Base-by-base conservation (phyloP, 2,888 invertebrate species). In the Amblyteles armatorius region DNA sequence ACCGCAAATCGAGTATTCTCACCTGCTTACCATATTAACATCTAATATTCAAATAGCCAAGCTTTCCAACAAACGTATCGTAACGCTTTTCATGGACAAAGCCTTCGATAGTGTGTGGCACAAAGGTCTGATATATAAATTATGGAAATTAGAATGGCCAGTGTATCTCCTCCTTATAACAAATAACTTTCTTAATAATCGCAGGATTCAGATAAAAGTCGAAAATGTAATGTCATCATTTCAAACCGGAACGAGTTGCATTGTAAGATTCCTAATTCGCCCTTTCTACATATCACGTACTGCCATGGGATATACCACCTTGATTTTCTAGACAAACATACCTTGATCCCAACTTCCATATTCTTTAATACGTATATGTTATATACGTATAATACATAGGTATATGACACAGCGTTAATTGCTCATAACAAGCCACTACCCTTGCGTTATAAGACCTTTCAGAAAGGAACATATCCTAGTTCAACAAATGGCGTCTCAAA, bases 1-100 rank as follows among this genome's bases (percentile, higher is more conserved):
- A 67, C 33, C 19, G 52, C 16, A 80, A 80, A 74, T 84, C 80
- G 13, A 80, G 77, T 13, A 19, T 4, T 33, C 50, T 1, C 55
- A 84, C 22, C 71, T 67, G 9, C 68, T 80, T 5, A 60, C 84
- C n/a, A 71, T 76, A n/a, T 16, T 80, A 29, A 63, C 67, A 22
- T 83, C 83, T 22, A 83, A 83, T 44, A 55, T 73, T 3, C 71
- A 80, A 76, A 22, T 76, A 3, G 65, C 44, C 40, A 83, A 71
- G 36, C n/a, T 73, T 9, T 19, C 19, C 57, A 84, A 79, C 40
- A 33, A 82, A 19, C 57, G 76, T 22, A 84, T 87, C 11, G 82
- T 83, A 1, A 74, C 84, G 2, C 79, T 87, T 5, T 87, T 89
- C 60, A 78, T 90, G n/a, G 88, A 83, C 19, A 86, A 87, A 73